phyloP scores from a whole-genome alignment of 2,797 vertebrate genomes.

The Paramormyrops hopkinsi region DNA sequence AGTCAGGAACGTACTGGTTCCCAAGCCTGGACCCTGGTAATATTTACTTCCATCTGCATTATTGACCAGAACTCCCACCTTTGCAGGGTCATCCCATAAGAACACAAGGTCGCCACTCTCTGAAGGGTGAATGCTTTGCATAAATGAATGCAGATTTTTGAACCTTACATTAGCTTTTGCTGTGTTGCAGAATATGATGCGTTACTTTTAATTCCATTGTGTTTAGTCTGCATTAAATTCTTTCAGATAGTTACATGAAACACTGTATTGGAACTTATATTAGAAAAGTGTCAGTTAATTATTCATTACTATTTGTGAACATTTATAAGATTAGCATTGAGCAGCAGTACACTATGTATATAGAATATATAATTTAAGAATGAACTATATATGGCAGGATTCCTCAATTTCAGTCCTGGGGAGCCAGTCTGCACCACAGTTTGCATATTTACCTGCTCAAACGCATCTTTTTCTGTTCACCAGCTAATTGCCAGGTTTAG shows the following conservation, averaged over 20 bases:
- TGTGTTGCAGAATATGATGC: not conserved
- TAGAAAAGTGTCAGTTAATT: not conserved
- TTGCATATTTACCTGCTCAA: not conserved
- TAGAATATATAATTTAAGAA: not conserved
- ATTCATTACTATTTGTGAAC: not conserved
- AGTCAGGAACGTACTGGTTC: slow-evolving; percentile 65
- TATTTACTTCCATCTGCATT: slow-evolving; percentile 66
- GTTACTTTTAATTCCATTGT: not conserved
- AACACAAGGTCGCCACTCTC: slow-evolving; percentile 35
- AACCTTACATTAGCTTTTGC: not conserved
- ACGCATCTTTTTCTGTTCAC: not conserved
- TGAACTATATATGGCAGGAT: not conserved
- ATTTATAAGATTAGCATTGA: not conserved
- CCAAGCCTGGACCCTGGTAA: slow-evolving; percentile 54
- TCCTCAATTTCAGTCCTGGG: not conserved
- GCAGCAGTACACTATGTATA: not conserved
- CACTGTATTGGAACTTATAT: not conserved
- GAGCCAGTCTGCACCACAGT: not conserved
- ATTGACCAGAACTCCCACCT: slow-evolving; percentile 57
- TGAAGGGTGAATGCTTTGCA: slow-evolving; percentile 23
- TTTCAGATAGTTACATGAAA: not conserved
- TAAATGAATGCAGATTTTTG: not conserved
- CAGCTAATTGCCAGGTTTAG: not conserved
- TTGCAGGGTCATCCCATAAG: slow-evolving; percentile 74
- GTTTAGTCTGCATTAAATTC: not conserved